Evolutionary conservation across 2,888 invertebrate species (phyloP), one percentile per base, ranked within the genome.

Genomic region (Pristionchus entomophagus): DNA sequence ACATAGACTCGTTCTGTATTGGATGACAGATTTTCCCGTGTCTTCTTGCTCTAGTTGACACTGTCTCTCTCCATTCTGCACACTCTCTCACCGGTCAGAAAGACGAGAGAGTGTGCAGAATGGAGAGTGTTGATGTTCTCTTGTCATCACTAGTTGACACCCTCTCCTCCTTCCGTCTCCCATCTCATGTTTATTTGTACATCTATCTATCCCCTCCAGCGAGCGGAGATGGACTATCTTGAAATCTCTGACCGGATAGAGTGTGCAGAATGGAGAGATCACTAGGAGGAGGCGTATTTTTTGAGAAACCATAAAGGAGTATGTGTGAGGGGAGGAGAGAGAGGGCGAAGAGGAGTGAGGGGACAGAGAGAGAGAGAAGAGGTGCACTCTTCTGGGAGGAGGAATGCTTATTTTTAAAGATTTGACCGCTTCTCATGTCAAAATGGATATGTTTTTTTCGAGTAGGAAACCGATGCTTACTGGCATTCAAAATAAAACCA

Each of bases 121-220:
- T n/a, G n/a, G n/a, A n/a, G n/a, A n/a, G n/a, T n/a, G n/a, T n/a
- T n/a, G n/a, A n/a, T n/a, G n/a, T n/a, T n/a, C n/a, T n/a, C n/a
- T n/a, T n/a, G n/a, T n/a, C n/a, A n/a, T n/a, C n/a, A n/a, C n/a
- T 41, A 73, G 32, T 49, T 80, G 41, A 51, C 51, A 32, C 78
- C 51, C 78, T 80, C 78, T 22, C 51, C 26, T 41, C 51, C 51
- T 80, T 51, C 14, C 51, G n/a, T 80, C 6, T 77, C 51, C 29
- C 78, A 51, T 49, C 78, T 80, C 78, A 49, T 80, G 78, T 80
- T 80, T 80, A 80, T 80, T 80, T 80, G 78, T 80, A 35, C 78
- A 80, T 51, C 51, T 29, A 41, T 45, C 41, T 59, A 59, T 22
- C 26, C n/a, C n/a, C 14, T 29, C 29, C 12, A 65, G 65, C 32